Percentiles rank a stretch among this genome's conserved stretches.
Evolutionary conservation across 1,140 invertebrate species (phyloP).

Genomic region (Probaryconus sp.): DNA sequence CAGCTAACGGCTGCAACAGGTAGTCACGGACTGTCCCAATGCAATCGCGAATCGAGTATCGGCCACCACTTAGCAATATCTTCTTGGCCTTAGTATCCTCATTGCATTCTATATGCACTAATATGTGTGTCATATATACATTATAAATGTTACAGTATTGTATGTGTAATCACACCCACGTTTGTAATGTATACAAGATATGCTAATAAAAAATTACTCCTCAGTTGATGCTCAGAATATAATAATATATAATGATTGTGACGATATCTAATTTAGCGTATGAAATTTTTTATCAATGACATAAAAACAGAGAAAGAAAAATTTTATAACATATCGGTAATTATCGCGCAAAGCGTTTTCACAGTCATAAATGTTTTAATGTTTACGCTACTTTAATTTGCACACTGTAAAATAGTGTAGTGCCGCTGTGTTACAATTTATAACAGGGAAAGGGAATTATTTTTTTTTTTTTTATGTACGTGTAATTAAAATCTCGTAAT

Average conservation of each 20-base stretch:
- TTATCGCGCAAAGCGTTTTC: no score
- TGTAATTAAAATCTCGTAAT: slow-evolving; percentile 10
- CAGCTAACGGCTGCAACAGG: slow-evolving; percentile 59
- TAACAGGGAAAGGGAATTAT: slow-evolving; percentile 5
- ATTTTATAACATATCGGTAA: no score
- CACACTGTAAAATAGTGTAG: no score
- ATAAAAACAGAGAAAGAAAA: no score
- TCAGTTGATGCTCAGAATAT: slow-evolving; percentile 1
- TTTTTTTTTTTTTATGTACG: no score
- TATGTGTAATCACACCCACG: slow-evolving; percentile 33
- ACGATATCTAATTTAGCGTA: no score
- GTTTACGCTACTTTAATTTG: no score
- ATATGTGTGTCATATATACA: slow-evolving; percentile 55
- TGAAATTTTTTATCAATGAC: no score
- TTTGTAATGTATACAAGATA: slow-evolving; percentile 12
- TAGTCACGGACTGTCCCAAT: slow-evolving; percentile 67
- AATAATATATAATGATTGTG: no score
- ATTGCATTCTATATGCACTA: slow-evolving; percentile 36
- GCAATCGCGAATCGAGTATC: slow-evolving; percentile 65
- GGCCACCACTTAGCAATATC: slow-evolving; percentile 72
- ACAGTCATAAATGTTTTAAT: no score
- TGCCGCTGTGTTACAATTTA: no score
- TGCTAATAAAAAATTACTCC: slow-evolving; percentile 20
- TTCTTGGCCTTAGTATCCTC: slow-evolving; percentile 64
- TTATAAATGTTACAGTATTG: slow-evolving; percentile 30